Evolutionary conservation across 1,140 invertebrate genomes (phyloP), one percentile per base, ranked within the genome.

Genomic region (Procambarus clarkii): DNA sequence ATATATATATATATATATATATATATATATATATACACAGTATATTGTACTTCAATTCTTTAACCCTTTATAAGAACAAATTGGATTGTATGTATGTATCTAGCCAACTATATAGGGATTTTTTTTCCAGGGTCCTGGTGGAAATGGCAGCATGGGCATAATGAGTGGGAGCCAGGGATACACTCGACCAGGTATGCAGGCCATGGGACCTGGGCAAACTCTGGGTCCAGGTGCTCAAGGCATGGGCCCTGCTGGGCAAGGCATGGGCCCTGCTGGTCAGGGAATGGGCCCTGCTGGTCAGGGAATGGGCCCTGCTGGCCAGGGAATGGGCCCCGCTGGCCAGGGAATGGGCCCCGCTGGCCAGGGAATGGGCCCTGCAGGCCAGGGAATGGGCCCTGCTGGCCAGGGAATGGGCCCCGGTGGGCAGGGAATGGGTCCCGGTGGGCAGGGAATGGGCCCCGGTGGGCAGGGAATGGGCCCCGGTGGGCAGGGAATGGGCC

Each of bases 61-160:
- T 34, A 34, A 34, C 34, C 34, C 34, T 34, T 34, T 34, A 34
- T 34, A 34, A 34, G 1, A 34, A 34, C 34, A 34, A 34, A 34
- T 34, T 34, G 34, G 34, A 34, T 34, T 34, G 1, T 34, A 34
- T 34, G 34, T 34, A 34, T 34, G 34, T 34, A 34, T 34, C 34
- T 34, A 1, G 34, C 34, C 34, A 34, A 34, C 34, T 34, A 34
- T 34, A 54, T 54, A 54, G 13, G 8, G 13, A 54, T 54, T 18
- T 71, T 50, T 58, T n/a, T 80, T 50, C 15, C 87, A 92, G 87
- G 91, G 83, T 76, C 89, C 92, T 45, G 88, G 86, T 64, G 92
- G 64, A 34, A 88, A 88, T 79, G 91, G 87, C 60, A 91, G 84
- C 86, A 88, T 93, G 91, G 91, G 88, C 5, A 93, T 93, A 86